Evolutionary conservation across 1,140 invertebrate species (phyloP), one percentile per base, ranked within the genome.

Genomic region (Holotrichia oblita): DNA sequence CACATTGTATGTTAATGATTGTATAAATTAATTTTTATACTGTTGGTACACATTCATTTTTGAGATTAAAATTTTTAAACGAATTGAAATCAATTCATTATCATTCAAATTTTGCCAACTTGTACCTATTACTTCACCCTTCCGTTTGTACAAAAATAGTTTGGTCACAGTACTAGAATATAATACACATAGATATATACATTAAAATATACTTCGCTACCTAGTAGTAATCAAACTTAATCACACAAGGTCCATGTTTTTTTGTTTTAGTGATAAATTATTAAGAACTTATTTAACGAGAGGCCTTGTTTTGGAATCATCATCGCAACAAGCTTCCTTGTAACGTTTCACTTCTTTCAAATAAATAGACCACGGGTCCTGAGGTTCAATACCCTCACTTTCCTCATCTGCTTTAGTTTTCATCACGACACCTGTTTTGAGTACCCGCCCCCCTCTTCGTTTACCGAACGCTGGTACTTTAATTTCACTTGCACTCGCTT

Each of bases 291-390:
- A 98, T 92, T 98, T 97, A 59, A 98, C 96, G 73, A 98, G 89
- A 12, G 96, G 96, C 82, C 96, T 90, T 72, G 95, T 97, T 87
- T 96, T 97, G 81, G 95, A 92, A 85, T 97, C 96, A 84, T 97
- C 95, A 86, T 97, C 94, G 87, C 96, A 97, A 77, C 94, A 95
- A 69, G 95, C 94, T 86, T 96, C 95, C 85, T 95, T 93, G 83
- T 98, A 98, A 84, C 95, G 94, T 85, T 96, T 94, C 7, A 98
- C 96, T 91, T 98, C 96, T 34, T 93, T 93, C 92, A 98, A 93
- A 84, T 98, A 98, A 2, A 96, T 87, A 0, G 95, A 94, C 96
- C 96, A 98, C 7, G 96, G 95, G 87, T 97, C 96, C 86, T 94
- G 95, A 0, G 93, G 93, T 77, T 92, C 90, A 78, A 90, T 90